These are phyloP conservation scores for Hyperoplus immaculatus DNA, from an alignment of 2,797 vertebrate genomes.

Conservation along the genomic window DNA sequence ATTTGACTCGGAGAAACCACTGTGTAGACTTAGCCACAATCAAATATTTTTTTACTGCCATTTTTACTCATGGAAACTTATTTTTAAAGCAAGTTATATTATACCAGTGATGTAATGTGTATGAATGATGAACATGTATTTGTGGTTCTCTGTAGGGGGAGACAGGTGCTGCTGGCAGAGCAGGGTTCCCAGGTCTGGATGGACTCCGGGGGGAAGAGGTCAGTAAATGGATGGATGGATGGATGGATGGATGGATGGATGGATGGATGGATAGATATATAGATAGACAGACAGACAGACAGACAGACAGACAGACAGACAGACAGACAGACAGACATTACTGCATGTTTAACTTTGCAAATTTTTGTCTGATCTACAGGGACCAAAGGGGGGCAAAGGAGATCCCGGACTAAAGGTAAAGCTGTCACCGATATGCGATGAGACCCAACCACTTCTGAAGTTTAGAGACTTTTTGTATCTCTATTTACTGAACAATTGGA, in stretches of 20 bases:
- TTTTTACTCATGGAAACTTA: background rate
- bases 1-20: background rate
- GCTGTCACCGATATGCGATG: fast-evolving
- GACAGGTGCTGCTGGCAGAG: constrained; percentile 77
- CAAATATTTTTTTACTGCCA: background rate
- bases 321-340: background rate
- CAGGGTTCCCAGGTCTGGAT: constrained; percentile 82
- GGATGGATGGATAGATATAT: no score
- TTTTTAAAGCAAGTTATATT: background rate
- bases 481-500: background rate
- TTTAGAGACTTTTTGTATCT: background rate
- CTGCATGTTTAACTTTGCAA: background rate
- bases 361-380: constrained; percentile 77
- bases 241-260: background rate
- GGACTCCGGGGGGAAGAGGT: constrained; percentile 84
- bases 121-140: constrained; percentile 8
- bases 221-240: constrained; percentile 46
- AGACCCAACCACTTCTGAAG: background rate
- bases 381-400: constrained; percentile 89
- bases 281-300: no score
- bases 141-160: constrained; percentile 81
- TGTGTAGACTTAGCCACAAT: background rate
- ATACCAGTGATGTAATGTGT: background rate
- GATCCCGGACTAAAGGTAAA: constrained; percentile 90
- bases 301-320: background rate